Evolutionary conservation across 2,888 invertebrate genomes (phyloP).

Genomic region (Thera obeliscata): DNA sequence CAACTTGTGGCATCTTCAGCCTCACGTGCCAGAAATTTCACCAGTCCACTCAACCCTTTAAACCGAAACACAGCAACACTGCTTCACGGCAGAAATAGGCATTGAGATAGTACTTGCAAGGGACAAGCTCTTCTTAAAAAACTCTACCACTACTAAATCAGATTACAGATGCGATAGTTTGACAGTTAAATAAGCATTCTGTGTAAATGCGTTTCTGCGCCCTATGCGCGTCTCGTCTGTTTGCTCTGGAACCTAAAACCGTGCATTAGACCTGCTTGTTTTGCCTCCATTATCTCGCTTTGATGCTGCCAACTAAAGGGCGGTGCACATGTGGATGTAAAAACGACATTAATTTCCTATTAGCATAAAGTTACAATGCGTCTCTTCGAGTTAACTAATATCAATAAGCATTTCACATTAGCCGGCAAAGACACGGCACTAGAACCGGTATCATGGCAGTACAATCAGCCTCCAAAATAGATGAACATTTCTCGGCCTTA

Average conservation of each 20-base stretch:
- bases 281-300: conserved; percentile 82
- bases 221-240: conserved; percentile 52
- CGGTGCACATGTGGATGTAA: conserved; percentile 40
- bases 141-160: too few relatives aligned
- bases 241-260: conserved; percentile 77
- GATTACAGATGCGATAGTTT: neutral
- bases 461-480: too few relatives aligned
- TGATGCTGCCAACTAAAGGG: conserved; percentile 75
- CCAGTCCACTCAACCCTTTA: too few relatives aligned
- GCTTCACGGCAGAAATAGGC: too few relatives aligned
- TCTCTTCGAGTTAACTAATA: neutral
- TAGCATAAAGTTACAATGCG: conserved; percentile 38
- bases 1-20: too few relatives aligned
- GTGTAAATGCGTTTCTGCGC: conserved; percentile 34
- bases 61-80: too few relatives aligned
- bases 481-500: too few relatives aligned
- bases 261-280: conserved; percentile 79
- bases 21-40: too few relatives aligned
- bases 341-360: conserved; percentile 43
- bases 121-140: too few relatives aligned
- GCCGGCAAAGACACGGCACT: neutral
- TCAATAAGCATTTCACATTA: neutral
- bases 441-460: neutral
- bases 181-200: conserved; percentile 35
- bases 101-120: too few relatives aligned